Conservation (phyloP, 2,888 invertebrate species). For the Platycnemis pennipes region DNA sequence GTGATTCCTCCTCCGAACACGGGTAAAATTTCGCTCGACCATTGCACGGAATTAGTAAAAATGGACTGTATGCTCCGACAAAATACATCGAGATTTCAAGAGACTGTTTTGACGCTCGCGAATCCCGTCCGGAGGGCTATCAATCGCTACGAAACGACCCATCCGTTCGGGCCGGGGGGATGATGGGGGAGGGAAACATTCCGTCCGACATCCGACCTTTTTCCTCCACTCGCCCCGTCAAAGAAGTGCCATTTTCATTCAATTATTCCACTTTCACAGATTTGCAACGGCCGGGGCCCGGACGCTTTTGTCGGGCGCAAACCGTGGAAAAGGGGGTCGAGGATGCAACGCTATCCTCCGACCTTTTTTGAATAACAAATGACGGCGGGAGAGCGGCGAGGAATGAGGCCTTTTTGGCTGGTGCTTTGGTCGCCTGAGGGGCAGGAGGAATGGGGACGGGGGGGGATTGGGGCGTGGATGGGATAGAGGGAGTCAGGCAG, state of each 20-base stretch:
- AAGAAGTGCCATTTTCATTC: neutral
- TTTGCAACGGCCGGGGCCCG: neutral
- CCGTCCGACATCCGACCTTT: neutral
- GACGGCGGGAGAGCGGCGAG: neutral
- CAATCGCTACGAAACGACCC: neutral
- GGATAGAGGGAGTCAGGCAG: no score
- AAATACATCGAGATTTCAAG: no score
- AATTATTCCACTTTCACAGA: constrained; percentile 16
- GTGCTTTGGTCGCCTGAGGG: neutral
- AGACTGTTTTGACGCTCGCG: no score
- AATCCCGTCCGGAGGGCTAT: no score
- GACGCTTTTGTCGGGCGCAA: neutral
- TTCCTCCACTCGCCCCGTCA: neutral
- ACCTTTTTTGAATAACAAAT: constrained; percentile 29
- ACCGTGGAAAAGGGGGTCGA: neutral
- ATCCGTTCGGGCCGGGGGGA: neutral
- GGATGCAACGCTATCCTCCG: neutral
- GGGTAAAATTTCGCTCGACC: no score
- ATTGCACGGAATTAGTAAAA: no score
- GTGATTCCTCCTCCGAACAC: no score
- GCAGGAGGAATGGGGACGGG: neutral
- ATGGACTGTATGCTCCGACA: no score
- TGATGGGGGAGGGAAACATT: neutral
- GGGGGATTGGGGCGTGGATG: neutral
- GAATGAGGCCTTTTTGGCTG: neutral